phyloP scores from a whole-genome alignment of 2,797 vertebrate species.

The Bradypodion pumilum region DNA sequence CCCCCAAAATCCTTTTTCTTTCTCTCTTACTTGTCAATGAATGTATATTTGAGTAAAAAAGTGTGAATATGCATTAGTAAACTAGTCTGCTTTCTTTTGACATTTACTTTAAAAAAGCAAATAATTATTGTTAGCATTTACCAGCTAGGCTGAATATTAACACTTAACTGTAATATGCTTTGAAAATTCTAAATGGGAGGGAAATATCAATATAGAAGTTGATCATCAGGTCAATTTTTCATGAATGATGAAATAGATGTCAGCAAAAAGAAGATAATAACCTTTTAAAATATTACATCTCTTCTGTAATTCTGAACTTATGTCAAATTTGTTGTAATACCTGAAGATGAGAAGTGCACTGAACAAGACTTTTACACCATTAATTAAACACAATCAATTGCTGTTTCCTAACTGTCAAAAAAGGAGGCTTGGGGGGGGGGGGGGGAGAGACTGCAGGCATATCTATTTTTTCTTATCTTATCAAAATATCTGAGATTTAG shows the following conservation, averaged over 20 bases:
- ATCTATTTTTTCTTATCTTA: conserved; percentile 21
- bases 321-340: conserved; percentile 11
- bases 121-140: neutral
- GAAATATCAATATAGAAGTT: neutral
- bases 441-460: conserved; percentile 13
- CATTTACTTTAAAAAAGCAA: neutral
- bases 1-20: neutral
- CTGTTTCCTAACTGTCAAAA: conserved; percentile 32
- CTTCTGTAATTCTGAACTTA: conserved; percentile 24
- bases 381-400: conserved; percentile 5
- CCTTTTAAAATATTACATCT: conserved; percentile 1
- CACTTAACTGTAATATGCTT: conserved; percentile 2
- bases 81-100: neutral
- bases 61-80: neutral
- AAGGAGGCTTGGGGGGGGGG: neutral
- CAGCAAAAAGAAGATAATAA: conserved; percentile 10
- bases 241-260: neutral
- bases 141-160: neutral
- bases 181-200: neutral
- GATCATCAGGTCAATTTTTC: neutral
- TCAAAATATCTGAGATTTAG: neutral
- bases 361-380: conserved; percentile 2
- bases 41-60: neutral
- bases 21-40: neutral
- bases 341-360: conserved; percentile 34